Evolutionary conservation across 2,888 invertebrate genomes (phyloP), one percentile per base, ranked within the genome.

Genomic region (Glaucopsyche alexis): DNA sequence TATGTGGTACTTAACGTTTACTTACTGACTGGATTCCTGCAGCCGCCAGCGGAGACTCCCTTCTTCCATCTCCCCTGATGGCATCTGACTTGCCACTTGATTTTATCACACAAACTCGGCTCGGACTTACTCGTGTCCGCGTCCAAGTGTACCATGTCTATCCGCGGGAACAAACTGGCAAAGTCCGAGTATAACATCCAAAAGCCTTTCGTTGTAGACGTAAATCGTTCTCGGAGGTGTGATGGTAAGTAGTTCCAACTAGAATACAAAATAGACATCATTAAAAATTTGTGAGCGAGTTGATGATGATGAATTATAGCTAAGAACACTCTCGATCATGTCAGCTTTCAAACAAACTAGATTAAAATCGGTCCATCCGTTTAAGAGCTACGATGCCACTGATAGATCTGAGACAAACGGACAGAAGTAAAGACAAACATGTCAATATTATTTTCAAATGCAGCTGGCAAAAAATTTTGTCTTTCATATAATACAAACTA

Each of bases 21-120:
- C 89, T 87, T 81, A 95, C 96, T 94, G 83, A 95, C 95, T 85
- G 97, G 96, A 87, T 98, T 98, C 79, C 97, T 93, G 85, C 98
- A 98, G 50, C 98, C 98, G 4, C 98, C 98, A 0, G 98, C 97
- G 0, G 97, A 95, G 0, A 98, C 97, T 0, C 98, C 98, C 74
- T 95, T 94, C 81, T 96, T 95, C 98, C 98, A 98, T 45, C 95
- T 95, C 0, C 97, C 97, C 83, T 97, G 97, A 83, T 96, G 97
- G 83, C 97, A 94, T 81, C 96, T 95, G 95, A 97, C 96, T 84
- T 97, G 96, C 98, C 98, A 98, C 66, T 96, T 96, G 19, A 87
- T 85, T 78, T 95, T 95, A 77, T 96, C 96, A 78, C 95, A 94
- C 55, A 98, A 91, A 19, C 96, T 96, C 0, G 96, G 95, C 83